Evolutionary conservation across 2,888 invertebrate species (phyloP).

Genomic region (Eupithecia exiguata): DNA sequence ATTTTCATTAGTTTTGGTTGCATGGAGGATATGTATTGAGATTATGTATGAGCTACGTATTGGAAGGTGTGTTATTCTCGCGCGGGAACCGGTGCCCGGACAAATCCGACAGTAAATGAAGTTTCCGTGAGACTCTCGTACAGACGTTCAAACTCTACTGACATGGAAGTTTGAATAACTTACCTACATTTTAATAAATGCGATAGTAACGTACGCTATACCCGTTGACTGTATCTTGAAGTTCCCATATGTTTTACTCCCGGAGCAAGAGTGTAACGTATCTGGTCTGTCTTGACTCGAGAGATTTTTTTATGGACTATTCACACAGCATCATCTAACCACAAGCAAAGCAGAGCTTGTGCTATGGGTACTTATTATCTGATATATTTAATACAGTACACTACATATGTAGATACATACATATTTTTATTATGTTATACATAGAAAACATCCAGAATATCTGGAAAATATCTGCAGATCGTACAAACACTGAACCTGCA

Average conservation of each 20-base stretch:
- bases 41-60: not conserved
- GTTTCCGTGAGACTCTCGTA: not conserved
- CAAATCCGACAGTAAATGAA: not conserved
- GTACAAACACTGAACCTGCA: too few relatives aligned
- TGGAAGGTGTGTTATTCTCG: conserved; percentile 3
- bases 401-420: too few relatives aligned
- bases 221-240: not conserved
- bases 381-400: too few relatives aligned
- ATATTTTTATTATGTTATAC: too few relatives aligned
- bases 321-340: too few relatives aligned
- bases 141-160: not conserved
- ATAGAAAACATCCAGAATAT: too few relatives aligned
- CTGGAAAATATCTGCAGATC: too few relatives aligned
- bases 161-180: not conserved
- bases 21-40: not conserved
- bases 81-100: not conserved
- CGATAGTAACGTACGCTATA: not conserved
- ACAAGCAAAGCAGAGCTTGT: too few relatives aligned
- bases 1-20: conserved; percentile 12
- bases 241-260: not conserved
- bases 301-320: too few relatives aligned
- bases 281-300: too few relatives aligned
- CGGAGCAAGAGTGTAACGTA: not conserved
- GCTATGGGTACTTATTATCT: too few relatives aligned
- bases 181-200: not conserved